phyloP scores from a whole-genome alignment of 2,888 invertebrate species.

The Teleiodes luculella region DNA sequence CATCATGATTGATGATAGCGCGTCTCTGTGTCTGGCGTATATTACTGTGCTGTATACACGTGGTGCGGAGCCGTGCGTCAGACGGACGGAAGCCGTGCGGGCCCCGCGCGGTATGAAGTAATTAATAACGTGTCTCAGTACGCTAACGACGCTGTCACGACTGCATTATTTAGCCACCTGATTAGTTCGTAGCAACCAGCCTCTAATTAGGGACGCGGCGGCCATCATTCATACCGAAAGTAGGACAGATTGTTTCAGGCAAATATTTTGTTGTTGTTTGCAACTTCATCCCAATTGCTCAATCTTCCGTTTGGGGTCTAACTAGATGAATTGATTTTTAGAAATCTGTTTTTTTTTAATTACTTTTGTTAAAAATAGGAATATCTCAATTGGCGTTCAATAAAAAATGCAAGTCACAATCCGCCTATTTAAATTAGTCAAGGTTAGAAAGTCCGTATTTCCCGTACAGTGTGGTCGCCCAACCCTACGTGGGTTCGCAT shows the following conservation, averaged over 20 bases:
- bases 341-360: too few species aligned
- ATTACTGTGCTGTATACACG: background rate
- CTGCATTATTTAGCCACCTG: constrained; percentile 77
- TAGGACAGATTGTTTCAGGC: background rate
- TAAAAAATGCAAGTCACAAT: too few species aligned
- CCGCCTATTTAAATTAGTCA: too few species aligned
- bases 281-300: too few species aligned
- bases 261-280: too few species aligned
- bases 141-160: constrained; percentile 74
- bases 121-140: constrained; percentile 77
- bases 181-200: constrained; percentile 66
- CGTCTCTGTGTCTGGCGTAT: background rate
- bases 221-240: background rate
- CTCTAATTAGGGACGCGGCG: constrained; percentile 63
- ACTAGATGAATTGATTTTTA: too few species aligned
- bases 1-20: background rate
- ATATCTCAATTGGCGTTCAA: too few species aligned
- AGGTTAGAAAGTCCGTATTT: background rate
- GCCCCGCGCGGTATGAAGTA: constrained; percentile 58
- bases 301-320: too few species aligned
- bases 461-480: background rate
- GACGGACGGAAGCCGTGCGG: constrained; percentile 48
- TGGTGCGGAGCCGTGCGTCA: constrained; percentile 33
- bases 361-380: too few species aligned
- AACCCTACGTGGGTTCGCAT: constrained; percentile 30